Base-by-base conservation (phyloP, 2,797 vertebrate species). In the Valencia hispanica region DNA sequence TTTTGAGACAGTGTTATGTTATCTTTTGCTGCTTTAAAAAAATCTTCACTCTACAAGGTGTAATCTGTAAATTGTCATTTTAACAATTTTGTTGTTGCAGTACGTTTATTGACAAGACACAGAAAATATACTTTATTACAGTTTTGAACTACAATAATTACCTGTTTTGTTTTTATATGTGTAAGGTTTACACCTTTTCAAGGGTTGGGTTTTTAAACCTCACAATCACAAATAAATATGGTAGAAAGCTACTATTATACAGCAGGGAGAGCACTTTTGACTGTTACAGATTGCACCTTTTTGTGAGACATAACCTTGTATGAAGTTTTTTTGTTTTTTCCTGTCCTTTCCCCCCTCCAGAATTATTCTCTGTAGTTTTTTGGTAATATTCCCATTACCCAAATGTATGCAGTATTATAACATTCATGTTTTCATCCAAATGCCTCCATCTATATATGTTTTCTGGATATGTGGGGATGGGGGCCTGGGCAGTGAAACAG, bases 241-340 rank as follows among this genome's bases (percentile, higher is more conserved):
- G 82, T 79, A 84, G 59, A 84, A 87, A 84, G 74, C 72, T 27
- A 86, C 78, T 81, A 83, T 87, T 74, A 86, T 83, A 82, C 79
- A 89, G 90, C 92, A 93, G 93, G 92, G 90, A 93, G 74, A 91
- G 87, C 88, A 94, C 92, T 91, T 94, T 88, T 89, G 93, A 94
- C 93, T 94, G 91, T 94, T 94, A 93, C 93, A 94, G 93, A 94
- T 94, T 93, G 90, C 90, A 94, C 92, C 92, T 94, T 92, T 90
- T 90, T 91, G 81, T 81, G 86, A 92, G 78, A 91, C 89, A 88
- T 86, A 57, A 77, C 85, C 86, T 82, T 88, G 78, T 88, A 86
- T 84, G 77, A 87, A 84, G 51, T 89, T 76, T 90, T 90, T 91
- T 91, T 89, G 78, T 90, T 90, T 91, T 91, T 92, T 90, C 92